Conservation (phyloP, 2,113 vertebrate genomes). For the Malurus alboscapulatus region DNA sequence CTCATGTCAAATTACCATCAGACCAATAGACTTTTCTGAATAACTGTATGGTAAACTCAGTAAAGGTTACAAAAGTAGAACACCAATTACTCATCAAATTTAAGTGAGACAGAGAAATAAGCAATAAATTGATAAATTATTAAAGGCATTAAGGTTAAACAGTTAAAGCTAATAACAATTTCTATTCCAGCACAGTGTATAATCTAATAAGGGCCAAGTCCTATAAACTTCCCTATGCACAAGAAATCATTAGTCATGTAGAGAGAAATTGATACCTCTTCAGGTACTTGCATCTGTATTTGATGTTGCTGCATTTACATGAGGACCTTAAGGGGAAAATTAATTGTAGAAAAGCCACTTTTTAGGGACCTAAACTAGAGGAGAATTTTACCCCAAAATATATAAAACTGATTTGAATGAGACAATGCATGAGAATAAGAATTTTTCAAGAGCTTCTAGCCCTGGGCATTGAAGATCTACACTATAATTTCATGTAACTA, state of each 20-base stretch:
- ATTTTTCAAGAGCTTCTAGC: background rate
- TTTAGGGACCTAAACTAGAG: background rate
- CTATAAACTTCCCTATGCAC: background rate
- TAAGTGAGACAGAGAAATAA: background rate
- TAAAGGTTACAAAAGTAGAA: background rate
- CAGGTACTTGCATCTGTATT: background rate
- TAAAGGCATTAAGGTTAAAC: background rate
- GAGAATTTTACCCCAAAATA: background rate
- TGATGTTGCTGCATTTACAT: background rate
- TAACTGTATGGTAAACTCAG: background rate
- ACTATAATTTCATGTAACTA: background rate
- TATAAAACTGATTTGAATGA: background rate
- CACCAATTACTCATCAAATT: background rate
- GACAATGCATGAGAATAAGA: background rate
- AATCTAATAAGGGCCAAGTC: background rate
- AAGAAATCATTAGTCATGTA: background rate
- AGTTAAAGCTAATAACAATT: background rate
- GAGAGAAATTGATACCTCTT: background rate
- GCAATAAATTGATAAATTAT: background rate
- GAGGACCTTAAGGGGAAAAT: background rate
- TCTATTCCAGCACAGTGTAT: background rate
- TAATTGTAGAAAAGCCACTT: background rate
- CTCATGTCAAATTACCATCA: background rate
- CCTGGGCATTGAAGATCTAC: background rate
- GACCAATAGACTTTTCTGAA: background rate